Evolutionary conservation across 2,797 vertebrate genomes (phyloP).

Genomic region (Prionace glauca): DNA sequence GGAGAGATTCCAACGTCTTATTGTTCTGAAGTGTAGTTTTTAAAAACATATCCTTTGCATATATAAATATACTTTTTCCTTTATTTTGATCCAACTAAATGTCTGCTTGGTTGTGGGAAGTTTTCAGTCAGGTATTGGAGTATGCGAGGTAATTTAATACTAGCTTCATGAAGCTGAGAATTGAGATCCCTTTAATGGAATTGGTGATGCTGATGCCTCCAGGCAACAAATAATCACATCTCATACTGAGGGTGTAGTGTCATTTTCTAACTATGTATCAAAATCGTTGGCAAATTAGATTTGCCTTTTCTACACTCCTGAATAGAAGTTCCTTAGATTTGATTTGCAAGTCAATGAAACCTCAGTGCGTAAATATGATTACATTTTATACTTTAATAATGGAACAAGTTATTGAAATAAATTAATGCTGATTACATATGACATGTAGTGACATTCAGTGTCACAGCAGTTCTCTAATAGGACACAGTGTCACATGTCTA

Average conservation of each 20-base stretch:
- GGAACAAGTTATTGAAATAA: not conserved
- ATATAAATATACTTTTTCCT: too few relatives aligned
- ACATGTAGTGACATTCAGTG: not conserved
- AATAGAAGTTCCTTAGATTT: not conserved
- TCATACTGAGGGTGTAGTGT: not conserved
- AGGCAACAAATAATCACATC: not conserved
- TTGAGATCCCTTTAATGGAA: not conserved
- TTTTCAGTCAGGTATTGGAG: not conserved
- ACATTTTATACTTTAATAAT: not conserved
- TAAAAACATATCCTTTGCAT: too few relatives aligned
- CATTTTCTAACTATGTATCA: not conserved
- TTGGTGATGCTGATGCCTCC: not conserved
- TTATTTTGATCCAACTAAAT: not conserved
- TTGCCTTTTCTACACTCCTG: not conserved
- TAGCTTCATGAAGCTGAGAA: not conserved
- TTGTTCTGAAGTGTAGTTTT: too few relatives aligned
- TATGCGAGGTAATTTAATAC: not conserved
- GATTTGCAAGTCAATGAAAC: not conserved
- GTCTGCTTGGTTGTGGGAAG: not conserved
- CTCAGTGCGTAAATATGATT: not conserved
- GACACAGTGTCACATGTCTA: not conserved
- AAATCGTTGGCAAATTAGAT: not conserved
- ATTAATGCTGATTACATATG: not conserved
- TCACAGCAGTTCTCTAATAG: not conserved
- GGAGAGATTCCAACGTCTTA: too few relatives aligned